These are phyloP conservation scores for Mantis religiosa DNA, from an alignment of 2,888 invertebrate genomes.

Conservation along the genomic window DNA sequence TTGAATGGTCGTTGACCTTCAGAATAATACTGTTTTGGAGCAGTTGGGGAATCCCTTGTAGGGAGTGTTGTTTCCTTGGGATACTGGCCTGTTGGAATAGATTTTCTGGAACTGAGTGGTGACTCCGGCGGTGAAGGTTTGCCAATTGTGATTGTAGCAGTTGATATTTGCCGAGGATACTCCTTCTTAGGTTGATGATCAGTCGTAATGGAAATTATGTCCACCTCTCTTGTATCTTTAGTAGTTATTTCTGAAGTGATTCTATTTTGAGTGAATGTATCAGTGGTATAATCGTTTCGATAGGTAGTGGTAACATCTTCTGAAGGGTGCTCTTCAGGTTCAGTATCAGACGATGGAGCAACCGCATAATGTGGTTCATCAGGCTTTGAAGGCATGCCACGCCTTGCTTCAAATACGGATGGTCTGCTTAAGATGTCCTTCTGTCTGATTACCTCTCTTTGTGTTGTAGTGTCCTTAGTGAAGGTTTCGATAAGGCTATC, in stretches of 20 bases:
- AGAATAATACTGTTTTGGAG: background rate
- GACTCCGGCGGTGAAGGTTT: background rate
- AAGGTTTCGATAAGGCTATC: conserved; percentile 2
- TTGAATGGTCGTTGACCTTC: background rate
- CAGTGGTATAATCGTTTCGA: background rate
- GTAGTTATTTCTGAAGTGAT: background rate
- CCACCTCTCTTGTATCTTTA: background rate
- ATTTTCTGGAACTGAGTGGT: background rate
- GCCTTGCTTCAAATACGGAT: conserved; percentile 46
- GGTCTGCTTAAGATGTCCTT: conserved; percentile 50
- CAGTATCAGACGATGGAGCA: conserved; percentile 15
- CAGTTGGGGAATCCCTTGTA: background rate
- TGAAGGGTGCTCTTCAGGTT: background rate
- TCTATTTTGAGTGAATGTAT: background rate
- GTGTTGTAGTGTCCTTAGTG: background rate
- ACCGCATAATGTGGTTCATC: conserved; percentile 26
- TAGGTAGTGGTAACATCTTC: background rate
- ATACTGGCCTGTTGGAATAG: background rate
- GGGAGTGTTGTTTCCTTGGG: background rate
- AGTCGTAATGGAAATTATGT: background rate
- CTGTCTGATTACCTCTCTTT: conserved; percentile 32
- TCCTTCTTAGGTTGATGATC: background rate
- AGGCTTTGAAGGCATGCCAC: background rate
- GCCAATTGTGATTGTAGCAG: background rate
- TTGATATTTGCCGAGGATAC: background rate